Base-by-base conservation (phyloP, 2,888 invertebrate species). In the Caradrina clavipalpis region DNA sequence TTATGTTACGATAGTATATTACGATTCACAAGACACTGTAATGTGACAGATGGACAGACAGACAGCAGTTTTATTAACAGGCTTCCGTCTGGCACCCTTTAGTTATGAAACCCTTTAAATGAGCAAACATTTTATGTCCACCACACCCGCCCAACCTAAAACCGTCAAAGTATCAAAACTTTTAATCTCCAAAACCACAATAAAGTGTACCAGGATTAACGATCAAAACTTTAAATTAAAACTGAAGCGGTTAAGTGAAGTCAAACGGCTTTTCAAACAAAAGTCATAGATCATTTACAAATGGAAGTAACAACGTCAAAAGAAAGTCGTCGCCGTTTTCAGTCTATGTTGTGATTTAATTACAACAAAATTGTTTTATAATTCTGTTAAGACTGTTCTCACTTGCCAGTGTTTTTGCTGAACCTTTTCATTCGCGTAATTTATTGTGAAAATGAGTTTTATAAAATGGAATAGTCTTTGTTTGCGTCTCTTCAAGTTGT, bases 341-440 rank as follows among this genome's bases (percentile, higher is more conserved):
- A n/a, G 35, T 68, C 72, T 54, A 61, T 83, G 85, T 86, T 86
- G 71, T 87, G 81, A 89, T 89, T 89, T 87, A 83, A 89, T 89
- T 87, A 86, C 68, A 68, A 76, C 77, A 84, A 87, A 73, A 89
- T 86, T 88, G 83, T 82, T 84, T 88, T 83, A 76, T 87, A 87
- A 89, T 87, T 87, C 73, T 80, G 75, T 89, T 88, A 85, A 67
- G 70, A 39, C 69, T 65, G 71, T 73, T 81, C 73, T 74, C 69
- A 57, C 69, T 78, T 69, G 55, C 63, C 73, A 51, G 73, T 78
- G 76, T 79, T 76, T 66, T 76, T 63, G 21, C n/a, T 61, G 35
- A n/a, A 54, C 39, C 49, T 50, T 63, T 63, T 64, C 66, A 68
- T 62, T 73, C 58, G 26, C 75, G 65, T 80, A 59, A 82, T 78